phyloP scores from a whole-genome alignment of 2,797 vertebrate genomes.

The Philypnodon macrostomus region DNA sequence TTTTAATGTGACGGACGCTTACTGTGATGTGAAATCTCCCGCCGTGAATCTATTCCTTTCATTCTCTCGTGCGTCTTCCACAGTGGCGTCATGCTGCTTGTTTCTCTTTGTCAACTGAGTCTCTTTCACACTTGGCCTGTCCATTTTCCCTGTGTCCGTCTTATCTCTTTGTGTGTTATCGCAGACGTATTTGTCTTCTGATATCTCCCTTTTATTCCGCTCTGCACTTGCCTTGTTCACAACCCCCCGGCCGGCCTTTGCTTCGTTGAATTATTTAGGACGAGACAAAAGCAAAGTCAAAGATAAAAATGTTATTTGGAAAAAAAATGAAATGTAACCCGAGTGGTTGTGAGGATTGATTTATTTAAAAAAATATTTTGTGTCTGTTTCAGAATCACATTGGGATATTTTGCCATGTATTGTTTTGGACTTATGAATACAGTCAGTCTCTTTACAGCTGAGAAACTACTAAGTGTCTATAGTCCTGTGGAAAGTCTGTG shows the following conservation, averaged over 20 bases:
- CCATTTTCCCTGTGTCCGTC: not conserved
- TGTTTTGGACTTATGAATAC: no score
- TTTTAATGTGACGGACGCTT: conserved; percentile 15
- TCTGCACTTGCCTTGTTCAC: not conserved
- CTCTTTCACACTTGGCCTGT: not conserved
- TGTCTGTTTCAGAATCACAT: not conserved
- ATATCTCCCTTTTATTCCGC: conserved; percentile 1
- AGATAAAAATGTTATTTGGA: conserved; percentile 8
- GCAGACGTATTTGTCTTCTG: conserved; percentile 1
- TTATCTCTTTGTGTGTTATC: conserved; percentile 10
- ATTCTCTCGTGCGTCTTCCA: not conserved
- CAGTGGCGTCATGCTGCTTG: not conserved
- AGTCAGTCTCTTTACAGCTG: no score
- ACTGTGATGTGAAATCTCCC: conserved; percentile 7
- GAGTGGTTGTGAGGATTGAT: not conserved
- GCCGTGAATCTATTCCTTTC: conserved; percentile 7
- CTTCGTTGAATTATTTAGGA: conserved; percentile 31
- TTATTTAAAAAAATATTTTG: not conserved
- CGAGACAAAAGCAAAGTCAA: conserved; percentile 18
- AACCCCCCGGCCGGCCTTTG: not conserved
- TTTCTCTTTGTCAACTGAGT: conserved; percentile 2
- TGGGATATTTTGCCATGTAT: no score
- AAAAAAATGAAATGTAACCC: not conserved
- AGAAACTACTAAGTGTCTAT: no score
- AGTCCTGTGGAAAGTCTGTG: no score